phyloP scores from a whole-genome alignment of 2,113 vertebrate genomes.

The Ceyx margarethae region DNA sequence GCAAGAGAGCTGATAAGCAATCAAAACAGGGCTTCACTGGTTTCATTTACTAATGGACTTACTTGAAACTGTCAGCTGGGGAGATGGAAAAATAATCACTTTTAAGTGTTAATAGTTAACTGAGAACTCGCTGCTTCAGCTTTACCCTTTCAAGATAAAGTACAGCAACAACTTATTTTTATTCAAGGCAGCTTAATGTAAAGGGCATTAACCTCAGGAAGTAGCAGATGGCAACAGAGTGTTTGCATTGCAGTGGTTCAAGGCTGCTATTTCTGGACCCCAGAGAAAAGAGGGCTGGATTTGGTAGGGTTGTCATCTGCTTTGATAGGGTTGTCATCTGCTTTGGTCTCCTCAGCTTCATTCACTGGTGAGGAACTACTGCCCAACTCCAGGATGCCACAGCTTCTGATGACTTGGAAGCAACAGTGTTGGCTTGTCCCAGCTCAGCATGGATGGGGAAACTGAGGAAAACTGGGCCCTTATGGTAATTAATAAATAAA shows the following conservation, averaged over 20 bases:
- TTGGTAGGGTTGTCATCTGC: not conserved
- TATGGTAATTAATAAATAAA: not conserved
- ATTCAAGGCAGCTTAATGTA: not conserved
- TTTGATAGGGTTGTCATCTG: not conserved
- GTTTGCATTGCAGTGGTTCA: not conserved
- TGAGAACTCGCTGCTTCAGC: not conserved
- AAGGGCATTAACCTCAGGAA: not conserved
- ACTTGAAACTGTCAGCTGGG: not conserved
- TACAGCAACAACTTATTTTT: slow-evolving; percentile 7
- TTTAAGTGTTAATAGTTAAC: slow-evolving; percentile 60
- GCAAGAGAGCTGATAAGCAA: not conserved
- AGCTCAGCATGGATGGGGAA: not conserved
- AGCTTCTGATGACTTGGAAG: not conserved
- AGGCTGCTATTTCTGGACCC: not conserved
- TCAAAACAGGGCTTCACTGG: not conserved
- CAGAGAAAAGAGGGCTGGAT: not conserved
- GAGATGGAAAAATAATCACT: slow-evolving; percentile 27
- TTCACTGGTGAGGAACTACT: not conserved
- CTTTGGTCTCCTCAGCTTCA: not conserved
- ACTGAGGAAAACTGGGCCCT: not conserved
- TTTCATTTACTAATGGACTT: slow-evolving; percentile 21
- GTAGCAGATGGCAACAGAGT: not conserved
- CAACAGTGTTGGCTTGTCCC: not conserved
- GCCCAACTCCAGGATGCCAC: not conserved
- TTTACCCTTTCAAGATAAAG: not conserved